phyloP scores from a whole-genome alignment of 2,797 vertebrate genomes.

The Thamnophis elegans region DNA sequence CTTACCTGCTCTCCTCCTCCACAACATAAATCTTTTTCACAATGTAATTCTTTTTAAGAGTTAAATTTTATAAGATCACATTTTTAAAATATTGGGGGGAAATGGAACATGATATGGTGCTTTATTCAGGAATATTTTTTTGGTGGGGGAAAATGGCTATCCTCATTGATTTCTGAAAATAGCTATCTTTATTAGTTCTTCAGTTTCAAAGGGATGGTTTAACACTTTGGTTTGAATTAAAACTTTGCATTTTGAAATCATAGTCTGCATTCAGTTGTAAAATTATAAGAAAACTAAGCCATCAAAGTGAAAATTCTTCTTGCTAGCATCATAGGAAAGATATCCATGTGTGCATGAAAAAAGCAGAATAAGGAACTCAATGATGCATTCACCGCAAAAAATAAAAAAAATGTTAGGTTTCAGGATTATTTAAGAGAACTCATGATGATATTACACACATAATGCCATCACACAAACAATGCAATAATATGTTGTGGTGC shows the following conservation, averaged over 20 bases:
- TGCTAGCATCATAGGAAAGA: neutral
- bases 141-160: neutral
- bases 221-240: neutral
- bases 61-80: neutral
- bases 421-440: neutral
- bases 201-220: neutral
- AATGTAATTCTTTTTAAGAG: neutral
- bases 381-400: neutral
- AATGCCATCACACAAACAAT: neutral
- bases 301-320: neutral
- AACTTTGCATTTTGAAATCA: neutral
- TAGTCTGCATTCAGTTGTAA: neutral
- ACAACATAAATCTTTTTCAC: neutral
- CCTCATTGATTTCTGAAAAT: neutral
- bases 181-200: neutral
- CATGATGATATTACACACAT: neutral
- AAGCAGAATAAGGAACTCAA: neutral
- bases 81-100: neutral
- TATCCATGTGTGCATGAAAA: neutral
- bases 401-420: neutral
- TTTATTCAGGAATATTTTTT: neutral
- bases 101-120: neutral
- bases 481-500: neutral
- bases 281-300: neutral
- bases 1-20: neutral